A percentile compares a stretch with the other conserved stretches of the same genome.
Evolutionary conservation across 2,113 vertebrate species (phyloP).

Genomic region (Orycteropus afer): DNA sequence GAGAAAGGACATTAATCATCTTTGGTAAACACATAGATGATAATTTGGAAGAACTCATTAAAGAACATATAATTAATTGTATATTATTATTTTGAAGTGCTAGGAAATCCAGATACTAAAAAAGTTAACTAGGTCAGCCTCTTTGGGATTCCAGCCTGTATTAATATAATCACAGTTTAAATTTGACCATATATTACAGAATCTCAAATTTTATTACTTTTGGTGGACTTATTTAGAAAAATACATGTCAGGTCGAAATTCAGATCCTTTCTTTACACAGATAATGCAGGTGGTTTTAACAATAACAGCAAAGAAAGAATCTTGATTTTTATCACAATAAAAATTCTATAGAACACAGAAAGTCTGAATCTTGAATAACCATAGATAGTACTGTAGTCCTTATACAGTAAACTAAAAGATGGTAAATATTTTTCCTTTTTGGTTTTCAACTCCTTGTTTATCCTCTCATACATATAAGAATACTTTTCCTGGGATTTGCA

Average conservation of each 20-base stretch:
- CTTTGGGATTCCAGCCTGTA: conserved; percentile 10
- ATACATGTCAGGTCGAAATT: neutral
- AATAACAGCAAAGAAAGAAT: neutral
- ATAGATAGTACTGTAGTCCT: neutral
- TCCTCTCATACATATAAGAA: neutral
- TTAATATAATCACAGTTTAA: neutral
- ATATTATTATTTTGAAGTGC: neutral
- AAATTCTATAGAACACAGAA: neutral
- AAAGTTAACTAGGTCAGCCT: neutral
- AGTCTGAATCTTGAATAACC: neutral
- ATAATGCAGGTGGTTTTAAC: neutral
- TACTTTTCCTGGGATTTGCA: neutral
- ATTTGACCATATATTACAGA: neutral
- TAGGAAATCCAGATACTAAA: neutral
- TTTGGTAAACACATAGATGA: neutral
- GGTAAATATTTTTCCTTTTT: neutral
- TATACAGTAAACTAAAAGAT: neutral
- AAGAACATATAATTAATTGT: neutral
- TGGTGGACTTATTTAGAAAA: neutral
- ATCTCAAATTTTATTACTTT: neutral
- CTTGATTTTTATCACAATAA: conserved; percentile 40
- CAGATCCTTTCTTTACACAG: conserved; percentile 27
- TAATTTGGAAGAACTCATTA: neutral
- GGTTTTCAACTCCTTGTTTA: neutral
- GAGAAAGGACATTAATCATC: neutral